phyloP scores from a whole-genome alignment of 2,797 vertebrate genomes.

The Catharus ustulatus region DNA sequence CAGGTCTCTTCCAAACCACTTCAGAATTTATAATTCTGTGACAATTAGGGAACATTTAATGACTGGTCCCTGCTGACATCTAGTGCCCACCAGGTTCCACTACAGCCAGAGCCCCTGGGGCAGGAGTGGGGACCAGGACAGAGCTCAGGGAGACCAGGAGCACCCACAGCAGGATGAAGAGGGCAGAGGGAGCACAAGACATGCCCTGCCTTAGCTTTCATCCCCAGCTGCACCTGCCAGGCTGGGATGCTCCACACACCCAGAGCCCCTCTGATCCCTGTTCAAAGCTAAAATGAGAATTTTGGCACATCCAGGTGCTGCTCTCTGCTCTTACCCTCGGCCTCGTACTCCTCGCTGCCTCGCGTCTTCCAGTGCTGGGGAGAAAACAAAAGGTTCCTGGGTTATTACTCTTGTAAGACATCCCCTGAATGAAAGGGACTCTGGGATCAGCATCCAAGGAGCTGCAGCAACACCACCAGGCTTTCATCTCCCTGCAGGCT shows the following conservation, averaged over 20 bases:
- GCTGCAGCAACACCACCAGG: background rate
- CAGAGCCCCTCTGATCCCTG: background rate
- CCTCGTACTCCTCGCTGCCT: conserved; percentile 81
- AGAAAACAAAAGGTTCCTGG: background rate
- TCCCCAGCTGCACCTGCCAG: accelerated
- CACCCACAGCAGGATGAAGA: background rate
- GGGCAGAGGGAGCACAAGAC: background rate
- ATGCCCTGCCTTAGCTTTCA: accelerated
- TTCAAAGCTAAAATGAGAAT: background rate
- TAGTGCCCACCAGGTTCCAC: background rate
- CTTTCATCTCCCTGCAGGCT: background rate
- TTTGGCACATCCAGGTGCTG: accelerated
- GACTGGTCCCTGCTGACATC: background rate
- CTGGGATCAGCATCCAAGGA: background rate
- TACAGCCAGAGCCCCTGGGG: background rate
- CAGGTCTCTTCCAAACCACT: background rate
- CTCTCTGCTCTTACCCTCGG: conserved; percentile 75
- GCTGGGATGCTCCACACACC: background rate
- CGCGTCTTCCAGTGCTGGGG: conserved; percentile 74
- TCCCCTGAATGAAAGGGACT: background rate
- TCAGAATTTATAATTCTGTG: accelerated
- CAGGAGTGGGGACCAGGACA: background rate
- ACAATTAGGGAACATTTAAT: background rate
- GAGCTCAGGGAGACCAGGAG: too few relatives aligned
- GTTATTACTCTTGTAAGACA: background rate